Evolutionary conservation across 2,113 vertebrate genomes (phyloP), one percentile per base, ranked within the genome.

Genomic region (Eublepharis macularius): DNA sequence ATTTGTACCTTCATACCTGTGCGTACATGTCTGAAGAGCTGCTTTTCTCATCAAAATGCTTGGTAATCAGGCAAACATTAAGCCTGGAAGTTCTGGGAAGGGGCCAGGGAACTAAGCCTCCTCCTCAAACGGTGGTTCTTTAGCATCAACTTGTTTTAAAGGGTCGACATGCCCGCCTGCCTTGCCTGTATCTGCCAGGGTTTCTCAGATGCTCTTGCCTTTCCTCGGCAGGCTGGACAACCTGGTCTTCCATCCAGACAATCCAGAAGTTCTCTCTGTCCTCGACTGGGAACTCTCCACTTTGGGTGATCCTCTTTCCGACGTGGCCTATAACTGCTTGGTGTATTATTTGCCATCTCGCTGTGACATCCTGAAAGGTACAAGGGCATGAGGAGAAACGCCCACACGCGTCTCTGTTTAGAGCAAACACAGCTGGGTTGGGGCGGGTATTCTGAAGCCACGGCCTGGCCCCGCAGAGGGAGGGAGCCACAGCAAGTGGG

Each of bases 241-340:
- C 87, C 92, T 98, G 93, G 91, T 98, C 29, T 98, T 98, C 91
- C 96, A 97, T 70, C 93, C 95, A 24, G 96, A 97, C 69, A 96
- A 95, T 85, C 81, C 90, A 0, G 95, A 98, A 87, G 96, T 98
- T 39, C 92, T 96, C 78, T 96, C 96, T 70, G 96, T 98, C 86
- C 93, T 98, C 54, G 97, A 97, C 91, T 98, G 97, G 97, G 96
- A 96, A 85, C 92, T 96, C 49, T 97, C 97, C 54, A 95, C 96
- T 21, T 86, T 97, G 6, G 97, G 97, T 2, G 96, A 98, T 85
- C 97, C 97, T 74, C 86, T 98, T 45, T 95, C 88, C 0, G 97
- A 98, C 17, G 81, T 98, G 86, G 97, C 97, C n/a, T 95, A 92
- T 80, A 97, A 57, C 90, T 98, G 97, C 86, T 76, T 98, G 93